These are phyloP conservation scores for Portunus trituberculatus DNA, from an alignment of 1,140 invertebrate species.

Conservation along the genomic window DNA sequence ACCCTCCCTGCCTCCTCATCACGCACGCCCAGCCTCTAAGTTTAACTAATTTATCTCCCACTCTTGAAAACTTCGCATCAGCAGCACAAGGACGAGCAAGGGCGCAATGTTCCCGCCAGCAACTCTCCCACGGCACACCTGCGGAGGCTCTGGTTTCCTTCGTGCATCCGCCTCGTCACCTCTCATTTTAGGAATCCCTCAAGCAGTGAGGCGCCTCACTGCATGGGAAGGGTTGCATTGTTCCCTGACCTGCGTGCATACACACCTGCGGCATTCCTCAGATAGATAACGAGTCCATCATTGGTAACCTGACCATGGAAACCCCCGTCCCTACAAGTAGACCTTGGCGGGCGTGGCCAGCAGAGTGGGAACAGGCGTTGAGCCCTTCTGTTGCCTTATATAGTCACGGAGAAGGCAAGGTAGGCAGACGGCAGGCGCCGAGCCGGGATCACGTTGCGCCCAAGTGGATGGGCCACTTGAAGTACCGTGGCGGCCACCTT, in stretches of 20 bases:
- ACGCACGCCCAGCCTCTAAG: too few species aligned
- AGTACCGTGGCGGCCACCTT: not conserved
- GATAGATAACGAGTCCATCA: not conserved
- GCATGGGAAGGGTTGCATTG: not conserved
- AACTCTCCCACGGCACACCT: too few species aligned
- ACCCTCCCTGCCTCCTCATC: too few species aligned
- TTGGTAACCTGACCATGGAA: not conserved
- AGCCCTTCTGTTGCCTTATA: conserved; percentile 10
- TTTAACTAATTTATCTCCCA: too few species aligned
- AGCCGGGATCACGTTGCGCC: not conserved
- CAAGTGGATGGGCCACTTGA: not conserved
- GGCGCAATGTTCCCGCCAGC: too few species aligned
- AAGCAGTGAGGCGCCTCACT: not conserved
- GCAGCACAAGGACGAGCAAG: too few species aligned
- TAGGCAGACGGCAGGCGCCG: not conserved
- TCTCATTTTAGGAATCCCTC: too few species aligned
- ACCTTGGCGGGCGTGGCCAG: not conserved
- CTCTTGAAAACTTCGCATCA: too few species aligned
- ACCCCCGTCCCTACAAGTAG: not conserved
- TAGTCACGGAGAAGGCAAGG: not conserved
- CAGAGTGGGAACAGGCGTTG: conserved; percentile 6
- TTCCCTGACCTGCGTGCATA: not conserved
- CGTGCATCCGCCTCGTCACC: too few species aligned
- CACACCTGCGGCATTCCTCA: not conserved
- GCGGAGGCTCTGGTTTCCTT: too few species aligned